Percentiles rank a stretch among this genome's conserved stretches.
phyloP scores from a whole-genome alignment of 1,140 invertebrate species.

The Wiebesia pumilae region DNA sequence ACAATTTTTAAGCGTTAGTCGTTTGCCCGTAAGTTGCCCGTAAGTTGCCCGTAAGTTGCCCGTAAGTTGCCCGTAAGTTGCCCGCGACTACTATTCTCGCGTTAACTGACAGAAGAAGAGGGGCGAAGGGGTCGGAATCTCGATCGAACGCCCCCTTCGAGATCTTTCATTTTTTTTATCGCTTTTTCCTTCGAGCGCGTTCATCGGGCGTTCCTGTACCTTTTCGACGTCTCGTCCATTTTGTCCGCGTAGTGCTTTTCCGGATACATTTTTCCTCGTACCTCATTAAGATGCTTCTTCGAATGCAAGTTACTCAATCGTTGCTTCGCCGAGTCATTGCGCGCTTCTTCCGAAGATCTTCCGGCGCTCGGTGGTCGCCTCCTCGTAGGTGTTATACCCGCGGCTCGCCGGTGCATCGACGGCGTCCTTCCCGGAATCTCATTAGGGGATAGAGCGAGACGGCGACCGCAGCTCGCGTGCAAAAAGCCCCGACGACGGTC shows the following conservation, averaged over 20 bases:
- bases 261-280: not conserved
- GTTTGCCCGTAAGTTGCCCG: no score
- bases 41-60: not conserved
- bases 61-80: not conserved
- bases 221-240: not conserved
- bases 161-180: not conserved
- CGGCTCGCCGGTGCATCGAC: not conserved
- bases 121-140: not conserved
- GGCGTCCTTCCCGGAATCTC: constrained; percentile 1
- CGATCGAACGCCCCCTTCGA: not conserved
- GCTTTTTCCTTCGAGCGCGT: not conserved
- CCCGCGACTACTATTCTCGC: constrained; percentile 8
- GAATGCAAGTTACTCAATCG: not conserved
- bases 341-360: no score
- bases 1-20: not conserved
- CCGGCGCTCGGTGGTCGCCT: no score
- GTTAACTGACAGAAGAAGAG: not conserved
- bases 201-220: no score
- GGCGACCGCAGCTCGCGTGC: not conserved
- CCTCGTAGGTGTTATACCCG: not conserved
- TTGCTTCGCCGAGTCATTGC: not conserved
- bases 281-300: not conserved
- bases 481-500: not conserved
- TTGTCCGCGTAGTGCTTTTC: not conserved
- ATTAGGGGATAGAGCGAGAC: not conserved